A percentile compares a stretch with the other conserved stretches of the same genome.
Evolutionary conservation across 1,140 invertebrate genomes (phyloP).

Genomic region (Euwallacea similis): DNA sequence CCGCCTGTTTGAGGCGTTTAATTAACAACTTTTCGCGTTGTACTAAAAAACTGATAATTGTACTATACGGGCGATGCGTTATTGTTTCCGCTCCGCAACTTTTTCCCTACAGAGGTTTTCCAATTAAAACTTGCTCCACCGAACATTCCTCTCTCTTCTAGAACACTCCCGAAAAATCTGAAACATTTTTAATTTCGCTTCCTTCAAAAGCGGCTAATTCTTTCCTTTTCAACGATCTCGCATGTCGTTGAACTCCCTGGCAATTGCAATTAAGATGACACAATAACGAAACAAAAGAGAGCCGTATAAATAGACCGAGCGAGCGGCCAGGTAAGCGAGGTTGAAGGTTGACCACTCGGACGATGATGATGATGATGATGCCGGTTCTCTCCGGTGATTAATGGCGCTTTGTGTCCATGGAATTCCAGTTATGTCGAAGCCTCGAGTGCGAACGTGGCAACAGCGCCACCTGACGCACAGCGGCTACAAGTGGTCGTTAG

Average conservation of each 20-base stretch:
- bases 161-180: slow-evolving; percentile 5
- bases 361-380: slow-evolving; percentile 9
- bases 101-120: neutral
- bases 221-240: too few species aligned
- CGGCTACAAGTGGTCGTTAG: too few species aligned
- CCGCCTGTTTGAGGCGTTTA: too few species aligned
- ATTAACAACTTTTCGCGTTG: too few species aligned
- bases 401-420: slow-evolving; percentile 5
- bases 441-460: slow-evolving; percentile 2
- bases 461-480: neutral
- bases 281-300: slow-evolving; percentile 2
- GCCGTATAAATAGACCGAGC: neutral
- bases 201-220: neutral
- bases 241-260: neutral
- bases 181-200: slow-evolving; percentile 17
- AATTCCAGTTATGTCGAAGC: neutral
- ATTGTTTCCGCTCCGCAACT: too few species aligned
- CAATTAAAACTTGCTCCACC: slow-evolving; percentile 2
- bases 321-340: slow-evolving; percentile 1
- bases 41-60: too few species aligned
- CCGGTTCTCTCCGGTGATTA: neutral
- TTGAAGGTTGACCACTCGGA: slow-evolving; percentile 10
- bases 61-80: too few species aligned
- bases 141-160: neutral
- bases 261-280: neutral